These are phyloP conservation scores for Tethea ocularis DNA, from an alignment of 2,888 invertebrate genomes.

Conservation along the genomic window DNA sequence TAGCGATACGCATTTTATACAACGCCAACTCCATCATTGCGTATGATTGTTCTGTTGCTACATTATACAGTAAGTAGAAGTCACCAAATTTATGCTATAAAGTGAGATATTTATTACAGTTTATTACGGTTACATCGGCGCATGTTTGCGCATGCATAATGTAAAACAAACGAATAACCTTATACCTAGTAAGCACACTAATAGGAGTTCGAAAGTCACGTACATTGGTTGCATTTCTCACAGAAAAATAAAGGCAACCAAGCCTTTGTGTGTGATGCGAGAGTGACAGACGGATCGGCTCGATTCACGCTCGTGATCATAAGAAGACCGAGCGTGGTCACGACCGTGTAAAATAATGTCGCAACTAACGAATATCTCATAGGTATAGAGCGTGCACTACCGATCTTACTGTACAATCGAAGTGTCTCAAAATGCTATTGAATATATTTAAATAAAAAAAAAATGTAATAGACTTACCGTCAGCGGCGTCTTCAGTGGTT, in stretches of 20 bases:
- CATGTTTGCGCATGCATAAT: slow-evolving; percentile 1
- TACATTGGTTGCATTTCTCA: slow-evolving; percentile 50
- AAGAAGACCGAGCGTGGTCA: slow-evolving; percentile 65
- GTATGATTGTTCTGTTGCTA: slow-evolving; percentile 45
- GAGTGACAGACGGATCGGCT: slow-evolving; percentile 55
- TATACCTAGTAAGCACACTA: slow-evolving; percentile 16
- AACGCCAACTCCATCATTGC: slow-evolving; percentile 55
- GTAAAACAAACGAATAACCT: slow-evolving; percentile 15
- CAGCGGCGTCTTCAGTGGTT: slow-evolving; percentile 63
- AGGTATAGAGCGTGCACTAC: slow-evolving; percentile 51
- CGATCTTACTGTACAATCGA: slow-evolving; percentile 9
- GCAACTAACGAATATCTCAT: slow-evolving; percentile 58
- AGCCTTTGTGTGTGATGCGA: slow-evolving; percentile 53
- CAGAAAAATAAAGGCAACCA: slow-evolving; percentile 57
- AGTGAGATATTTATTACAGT: neutral
- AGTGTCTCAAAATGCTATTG: slow-evolving; percentile 21
- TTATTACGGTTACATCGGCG: neutral
- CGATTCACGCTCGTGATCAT: slow-evolving; percentile 61
- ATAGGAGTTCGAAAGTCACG: slow-evolving; percentile 53
- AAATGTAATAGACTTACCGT: slow-evolving; percentile 59
- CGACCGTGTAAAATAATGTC: slow-evolving; percentile 73
- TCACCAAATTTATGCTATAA: neutral
- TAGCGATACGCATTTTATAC: slow-evolving; percentile 68
- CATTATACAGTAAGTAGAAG: slow-evolving; percentile 18
- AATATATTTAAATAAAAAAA: slow-evolving; percentile 16